A percentile compares a stretch with the other conserved stretches of the same genome.
phyloP scores from a whole-genome alignment of 2,797 vertebrate species.

The Calcarius lapponicus region DNA sequence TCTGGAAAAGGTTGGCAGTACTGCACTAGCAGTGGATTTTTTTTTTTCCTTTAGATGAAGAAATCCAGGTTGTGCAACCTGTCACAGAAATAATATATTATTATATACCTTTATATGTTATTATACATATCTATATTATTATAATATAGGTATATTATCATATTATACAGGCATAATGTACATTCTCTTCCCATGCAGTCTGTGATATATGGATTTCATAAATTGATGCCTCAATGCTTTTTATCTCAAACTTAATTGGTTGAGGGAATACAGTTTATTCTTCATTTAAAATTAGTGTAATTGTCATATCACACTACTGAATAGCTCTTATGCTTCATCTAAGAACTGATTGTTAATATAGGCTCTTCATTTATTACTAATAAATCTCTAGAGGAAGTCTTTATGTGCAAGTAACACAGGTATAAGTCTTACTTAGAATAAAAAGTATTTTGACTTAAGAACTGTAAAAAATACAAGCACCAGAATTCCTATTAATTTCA shows the following conservation, averaged over 20 bases:
- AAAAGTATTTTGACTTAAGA: not conserved
- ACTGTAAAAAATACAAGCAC: not conserved
- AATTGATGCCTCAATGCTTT: not conserved
- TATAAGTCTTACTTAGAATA: not conserved
- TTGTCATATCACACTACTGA: not conserved
- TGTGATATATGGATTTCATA: not conserved
- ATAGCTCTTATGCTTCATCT: not conserved
- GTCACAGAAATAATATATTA: not conserved
- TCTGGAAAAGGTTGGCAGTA: not conserved
- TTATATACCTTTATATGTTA: too few species aligned
- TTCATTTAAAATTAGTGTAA: not conserved
- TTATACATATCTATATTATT: too few species aligned
- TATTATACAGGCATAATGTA: not conserved
- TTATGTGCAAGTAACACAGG: not conserved
- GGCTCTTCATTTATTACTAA: not conserved
- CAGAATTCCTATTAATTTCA: not conserved
- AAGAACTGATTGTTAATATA: not conserved
- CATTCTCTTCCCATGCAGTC: not conserved
- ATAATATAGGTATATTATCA: too few species aligned
- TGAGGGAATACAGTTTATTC: not conserved
- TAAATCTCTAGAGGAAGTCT: not conserved
- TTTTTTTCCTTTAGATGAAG: not conserved
- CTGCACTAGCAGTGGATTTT: not conserved
- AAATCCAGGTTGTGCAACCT: not conserved
- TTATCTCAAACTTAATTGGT: not conserved